Base-by-base conservation (phyloP, 2,797 vertebrate genomes). In the Neosilurus mollespiculum region DNA sequence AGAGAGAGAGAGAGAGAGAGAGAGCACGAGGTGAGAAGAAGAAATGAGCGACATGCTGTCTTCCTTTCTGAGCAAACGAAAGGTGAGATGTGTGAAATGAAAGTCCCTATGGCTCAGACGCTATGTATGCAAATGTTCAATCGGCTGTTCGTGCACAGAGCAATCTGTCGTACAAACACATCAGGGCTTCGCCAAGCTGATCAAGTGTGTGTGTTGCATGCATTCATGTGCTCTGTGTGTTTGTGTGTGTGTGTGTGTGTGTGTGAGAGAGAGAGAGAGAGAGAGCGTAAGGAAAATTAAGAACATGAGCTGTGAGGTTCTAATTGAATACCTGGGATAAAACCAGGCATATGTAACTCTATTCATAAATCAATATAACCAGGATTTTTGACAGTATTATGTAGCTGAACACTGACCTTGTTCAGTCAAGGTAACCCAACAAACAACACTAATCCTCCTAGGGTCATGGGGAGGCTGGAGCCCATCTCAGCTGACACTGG, bases 111-210 rank as follows among this genome's bases (percentile, higher is more conserved):
- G 86, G 84, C 64, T 1, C 56, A 66, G 86, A 87, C 83, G 90
- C 67, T 87, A 71, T 92, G 91, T 91, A 91, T 90, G 89, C 88
- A 91, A 92, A 93, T 91, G 86, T 94, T 94, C 92, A 93, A 92
- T 93, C 69, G 81, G 87, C 86, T 87, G 86, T 89, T 86, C 86
- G 86, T 84, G 88, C 86, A 84, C 81, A 78, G 86, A 87, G 89
- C 85, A 90, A 90, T 89, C 86, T 89, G 91, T 86, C 87, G 87
- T 89, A 90, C 89, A 93, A 92, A 93, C 77, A 91, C 80, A 37
- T 54, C 73, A 64, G 83, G 51, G 24, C 56, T 71, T 62, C 14
- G 30, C 70, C 37, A 34, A 71, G 58, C 34, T 12, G 20, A 61
- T 77, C 56, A 61, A 34, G 54, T 72, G 72, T n/a, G 65, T 6